Conservation (phyloP, 2,113 vertebrate genomes). For the Mustela lutreola region DNA sequence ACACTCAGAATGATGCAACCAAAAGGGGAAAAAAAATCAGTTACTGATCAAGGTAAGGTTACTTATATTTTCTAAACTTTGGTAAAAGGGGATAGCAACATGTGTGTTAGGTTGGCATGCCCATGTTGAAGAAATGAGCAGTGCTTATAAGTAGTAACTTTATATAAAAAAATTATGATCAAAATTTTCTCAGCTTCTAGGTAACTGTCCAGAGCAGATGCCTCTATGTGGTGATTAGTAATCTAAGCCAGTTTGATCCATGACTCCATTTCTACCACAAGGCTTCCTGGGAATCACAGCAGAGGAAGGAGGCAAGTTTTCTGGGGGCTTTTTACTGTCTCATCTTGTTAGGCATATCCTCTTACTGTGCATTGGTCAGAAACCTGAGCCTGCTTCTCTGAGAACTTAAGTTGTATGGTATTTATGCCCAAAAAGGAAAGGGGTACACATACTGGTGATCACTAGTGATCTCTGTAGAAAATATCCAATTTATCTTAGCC, state of each 20-base stretch:
- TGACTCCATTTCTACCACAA: background rate
- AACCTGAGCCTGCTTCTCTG: background rate
- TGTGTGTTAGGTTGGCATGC: background rate
- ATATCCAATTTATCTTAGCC: background rate
- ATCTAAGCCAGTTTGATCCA: background rate
- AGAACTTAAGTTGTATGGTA: background rate
- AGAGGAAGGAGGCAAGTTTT: background rate
- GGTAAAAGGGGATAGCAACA: background rate
- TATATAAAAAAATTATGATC: background rate
- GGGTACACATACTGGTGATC: background rate
- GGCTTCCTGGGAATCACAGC: background rate
- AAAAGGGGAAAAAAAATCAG: constrained; percentile 77
- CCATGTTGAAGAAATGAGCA: background rate
- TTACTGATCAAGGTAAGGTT: background rate
- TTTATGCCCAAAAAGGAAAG: background rate
- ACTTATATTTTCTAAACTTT: background rate
- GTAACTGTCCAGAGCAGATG: background rate
- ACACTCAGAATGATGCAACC: constrained; percentile 87
- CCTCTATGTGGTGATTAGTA: background rate
- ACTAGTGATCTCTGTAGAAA: background rate
- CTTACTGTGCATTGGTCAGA: background rate
- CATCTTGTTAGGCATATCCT: background rate
- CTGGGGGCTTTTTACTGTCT: background rate
- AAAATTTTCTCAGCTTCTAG: background rate
- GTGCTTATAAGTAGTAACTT: background rate